A percentile compares a stretch with the other conserved stretches of the same genome.
Evolutionary conservation across 2,888 invertebrate species (phyloP).

Genomic region (Aspidiotus rigidus): DNA sequence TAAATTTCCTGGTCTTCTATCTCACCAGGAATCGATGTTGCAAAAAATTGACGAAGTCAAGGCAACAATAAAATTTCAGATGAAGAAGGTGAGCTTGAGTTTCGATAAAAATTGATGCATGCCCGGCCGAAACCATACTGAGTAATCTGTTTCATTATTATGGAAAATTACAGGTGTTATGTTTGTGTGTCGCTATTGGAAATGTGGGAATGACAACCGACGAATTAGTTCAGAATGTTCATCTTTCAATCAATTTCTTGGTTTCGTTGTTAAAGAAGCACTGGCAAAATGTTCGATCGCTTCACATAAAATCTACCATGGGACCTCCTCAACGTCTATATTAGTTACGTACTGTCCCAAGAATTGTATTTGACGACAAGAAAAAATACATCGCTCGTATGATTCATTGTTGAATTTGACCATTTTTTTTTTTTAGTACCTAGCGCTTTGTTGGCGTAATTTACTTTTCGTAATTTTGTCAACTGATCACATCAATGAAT

Average conservation of each 20-base stretch:
- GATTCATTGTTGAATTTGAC: too few species aligned
- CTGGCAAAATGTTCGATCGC: constrained; percentile 98
- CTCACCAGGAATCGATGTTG: constrained; percentile 93
- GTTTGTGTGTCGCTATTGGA: constrained; percentile 95
- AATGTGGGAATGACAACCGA: constrained; percentile 93
- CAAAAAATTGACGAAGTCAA: constrained; percentile 96
- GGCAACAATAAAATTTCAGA: constrained; percentile 99
- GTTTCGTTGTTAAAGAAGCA: constrained; percentile 99
- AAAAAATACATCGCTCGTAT: too few species aligned
- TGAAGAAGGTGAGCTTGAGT: constrained; percentile 69
- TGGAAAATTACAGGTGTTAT: constrained; percentile 61
- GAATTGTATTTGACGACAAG: too few species aligned
- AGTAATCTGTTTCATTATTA: too few species aligned
- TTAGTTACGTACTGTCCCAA: constrained; percentile 49
- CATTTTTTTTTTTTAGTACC: too few species aligned
- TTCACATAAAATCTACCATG: constrained; percentile 99
- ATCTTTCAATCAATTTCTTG: constrained; percentile 95
- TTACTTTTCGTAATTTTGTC: too few species aligned
- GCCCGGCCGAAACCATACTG: too few species aligned
- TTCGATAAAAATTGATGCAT: too few species aligned
- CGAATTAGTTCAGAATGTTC: constrained; percentile 93
- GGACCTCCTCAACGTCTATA: constrained; percentile 95
- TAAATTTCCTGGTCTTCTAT: constrained; percentile 97
- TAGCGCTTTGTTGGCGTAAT: too few species aligned
- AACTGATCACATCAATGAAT: too few species aligned